These are phyloP conservation scores for Crotalus tigris DNA, from an alignment of 2,113 vertebrate species.

Conservation along the genomic window DNA sequence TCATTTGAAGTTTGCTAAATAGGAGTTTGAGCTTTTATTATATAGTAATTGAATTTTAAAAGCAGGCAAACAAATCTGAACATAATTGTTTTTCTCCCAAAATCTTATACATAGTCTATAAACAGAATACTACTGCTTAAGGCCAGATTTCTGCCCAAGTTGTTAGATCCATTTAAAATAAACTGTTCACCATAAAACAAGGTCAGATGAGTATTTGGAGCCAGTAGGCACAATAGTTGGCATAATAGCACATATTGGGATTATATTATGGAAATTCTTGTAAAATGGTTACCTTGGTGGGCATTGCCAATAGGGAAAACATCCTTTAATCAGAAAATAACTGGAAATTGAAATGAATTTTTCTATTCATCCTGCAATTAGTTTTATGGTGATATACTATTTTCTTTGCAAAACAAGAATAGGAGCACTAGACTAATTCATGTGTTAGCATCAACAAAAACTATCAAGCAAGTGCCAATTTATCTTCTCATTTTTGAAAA, in stretches of 20 bases:
- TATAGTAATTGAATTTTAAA: background rate
- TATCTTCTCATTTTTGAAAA: background rate
- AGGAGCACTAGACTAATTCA: background rate
- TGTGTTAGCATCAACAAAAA: background rate
- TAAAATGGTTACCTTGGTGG: background rate
- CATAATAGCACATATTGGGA: background rate
- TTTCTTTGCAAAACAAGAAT: background rate
- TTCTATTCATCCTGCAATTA: background rate
- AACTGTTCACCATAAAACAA: background rate
- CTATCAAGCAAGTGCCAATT: background rate
- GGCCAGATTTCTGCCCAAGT: background rate
- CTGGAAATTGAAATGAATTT: background rate
- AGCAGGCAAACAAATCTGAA: background rate
- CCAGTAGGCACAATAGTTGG: background rate
- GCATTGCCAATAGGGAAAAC: background rate
- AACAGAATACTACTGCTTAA: background rate
- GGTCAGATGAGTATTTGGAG: background rate
- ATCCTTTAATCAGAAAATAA: background rate
- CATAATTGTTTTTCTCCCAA: background rate
- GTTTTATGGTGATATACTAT: background rate
- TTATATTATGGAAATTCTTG: background rate
- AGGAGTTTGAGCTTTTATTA: background rate
- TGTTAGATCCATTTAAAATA: background rate
- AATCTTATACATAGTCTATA: background rate
- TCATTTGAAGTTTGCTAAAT: background rate